Base-by-base conservation (phyloP, 2,888 invertebrate species). In the Cephalotes varians region DNA sequence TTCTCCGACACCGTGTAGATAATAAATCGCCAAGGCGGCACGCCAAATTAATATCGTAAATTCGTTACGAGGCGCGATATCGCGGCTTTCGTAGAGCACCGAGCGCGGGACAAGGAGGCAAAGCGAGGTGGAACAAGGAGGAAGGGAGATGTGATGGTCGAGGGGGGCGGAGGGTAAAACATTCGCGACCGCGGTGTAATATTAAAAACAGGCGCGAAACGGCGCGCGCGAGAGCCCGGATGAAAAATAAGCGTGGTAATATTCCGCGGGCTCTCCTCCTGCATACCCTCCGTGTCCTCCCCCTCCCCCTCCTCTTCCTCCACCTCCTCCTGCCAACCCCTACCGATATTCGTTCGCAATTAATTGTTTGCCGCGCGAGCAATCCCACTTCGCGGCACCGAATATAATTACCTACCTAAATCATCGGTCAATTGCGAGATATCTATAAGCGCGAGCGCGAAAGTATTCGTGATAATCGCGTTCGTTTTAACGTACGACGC, bases 181-280 rank as follows among this genome's bases (percentile, higher is more conserved):
- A 89, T 89, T 89, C 89, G 91, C 91, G 92, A 91, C 90, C 87
- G 79, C 88, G 89, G 88, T 90, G 90, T 90, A 88, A 90, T 90
- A 90, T 90, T 90, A 90, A 90, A 90, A 90, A 90, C 90, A 90
- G 90, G 90, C 88, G 90, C 90, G 90, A 90, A 90, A 89, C 84
- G 76, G 62, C 74, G 88, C 90, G 88, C 89, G 82, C 69, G 74
- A 60, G 56, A 34, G 51, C 77, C 84, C 86, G 90, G 85, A 90
- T 90, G 90, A 90, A 90, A 90, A 90, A 90, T 90, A 90, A 90
- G 90, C 90, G 86, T 85, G 87, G 90, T 90, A 90, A 90, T 90
- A 90, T 90, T 90, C 88, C 90, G 85, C 84, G 86, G 83, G 83
- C 77, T 84, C 82, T 84, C 81, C 51, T 31, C 77, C 69, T 40